Conservation (phyloP, 2,888 invertebrate species). For the Mesorhabditis sp. region DNA sequence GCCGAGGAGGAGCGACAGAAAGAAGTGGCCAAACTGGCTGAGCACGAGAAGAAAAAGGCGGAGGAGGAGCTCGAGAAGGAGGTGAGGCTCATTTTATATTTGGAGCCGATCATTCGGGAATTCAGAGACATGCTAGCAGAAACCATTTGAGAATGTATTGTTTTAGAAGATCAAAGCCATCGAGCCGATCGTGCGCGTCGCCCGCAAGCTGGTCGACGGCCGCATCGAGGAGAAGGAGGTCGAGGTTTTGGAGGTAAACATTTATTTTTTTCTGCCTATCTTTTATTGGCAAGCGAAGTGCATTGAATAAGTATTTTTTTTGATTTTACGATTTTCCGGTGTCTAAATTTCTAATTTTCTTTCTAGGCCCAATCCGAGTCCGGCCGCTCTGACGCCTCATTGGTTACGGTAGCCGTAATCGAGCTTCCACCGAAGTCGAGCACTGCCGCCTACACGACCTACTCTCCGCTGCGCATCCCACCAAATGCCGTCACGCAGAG, state of each 20-base stretch:
- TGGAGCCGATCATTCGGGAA: no score
- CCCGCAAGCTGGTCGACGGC: background rate
- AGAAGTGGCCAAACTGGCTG: background rate
- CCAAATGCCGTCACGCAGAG: background rate
- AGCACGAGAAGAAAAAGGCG: background rate
- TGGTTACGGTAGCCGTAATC: background rate
- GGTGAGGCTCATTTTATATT: background rate
- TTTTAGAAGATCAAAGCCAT: background rate
- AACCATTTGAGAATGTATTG: no score
- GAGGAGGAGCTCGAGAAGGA: background rate
- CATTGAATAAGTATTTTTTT: no score
- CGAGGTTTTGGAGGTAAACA: background rate
- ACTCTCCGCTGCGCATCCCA: background rate
- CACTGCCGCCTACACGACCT: background rate
- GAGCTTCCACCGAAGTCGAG: background rate
- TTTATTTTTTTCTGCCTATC: background rate
- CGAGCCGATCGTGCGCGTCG: constrained; percentile 1
- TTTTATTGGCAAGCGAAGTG: no score
- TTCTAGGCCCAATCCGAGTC: background rate
- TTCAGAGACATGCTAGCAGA: no score
- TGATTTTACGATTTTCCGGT: no score
- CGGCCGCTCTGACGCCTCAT: background rate
- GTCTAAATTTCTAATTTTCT: background rate
- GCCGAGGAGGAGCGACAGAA: background rate
- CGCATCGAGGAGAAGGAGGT: constrained; percentile 4